phyloP scores from a whole-genome alignment of 2,113 vertebrate species.

The Tenrec ecaudatus region DNA sequence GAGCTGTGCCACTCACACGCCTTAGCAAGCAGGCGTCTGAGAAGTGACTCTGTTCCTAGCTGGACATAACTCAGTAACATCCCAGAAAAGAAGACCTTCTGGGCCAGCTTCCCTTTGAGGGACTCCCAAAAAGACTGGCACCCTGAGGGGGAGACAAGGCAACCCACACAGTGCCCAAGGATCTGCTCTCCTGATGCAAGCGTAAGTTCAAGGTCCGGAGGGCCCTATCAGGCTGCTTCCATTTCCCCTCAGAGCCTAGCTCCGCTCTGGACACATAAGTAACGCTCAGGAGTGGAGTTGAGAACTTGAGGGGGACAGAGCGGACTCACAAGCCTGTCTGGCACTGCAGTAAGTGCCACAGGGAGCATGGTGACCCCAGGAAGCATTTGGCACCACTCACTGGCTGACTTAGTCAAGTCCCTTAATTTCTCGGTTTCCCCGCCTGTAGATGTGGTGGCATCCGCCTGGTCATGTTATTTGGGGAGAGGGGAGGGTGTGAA shows the following conservation, averaged over 20 bases:
- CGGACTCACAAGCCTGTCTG: neutral
- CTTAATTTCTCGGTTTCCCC: constrained; percentile 4
- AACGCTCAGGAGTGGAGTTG: neutral
- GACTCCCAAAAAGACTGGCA: constrained; percentile 28
- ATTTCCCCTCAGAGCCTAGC: neutral
- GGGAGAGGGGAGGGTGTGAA: neutral
- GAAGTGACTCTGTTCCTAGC: neutral
- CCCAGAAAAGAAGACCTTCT: neutral
- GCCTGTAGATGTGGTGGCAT: neutral
- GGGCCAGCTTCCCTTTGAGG: neutral
- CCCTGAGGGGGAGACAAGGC: neutral
- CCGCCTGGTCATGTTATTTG: neutral
- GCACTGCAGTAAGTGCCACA: neutral
- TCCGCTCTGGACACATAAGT: neutral
- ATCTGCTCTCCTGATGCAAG: constrained; percentile 24
- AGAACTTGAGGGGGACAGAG: too few relatives aligned
- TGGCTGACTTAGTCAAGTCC: constrained; percentile 3
- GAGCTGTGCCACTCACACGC: neutral
- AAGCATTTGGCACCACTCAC: neutral
- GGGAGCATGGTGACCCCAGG: neutral
- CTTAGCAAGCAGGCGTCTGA: constrained; percentile 16
- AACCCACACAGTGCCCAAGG: neutral
- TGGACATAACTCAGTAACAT: neutral
- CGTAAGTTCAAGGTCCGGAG: constrained; percentile 23
- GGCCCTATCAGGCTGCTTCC: neutral